Conservation (phyloP, 1,140 invertebrate species). For the Linepithema humile region DNA sequence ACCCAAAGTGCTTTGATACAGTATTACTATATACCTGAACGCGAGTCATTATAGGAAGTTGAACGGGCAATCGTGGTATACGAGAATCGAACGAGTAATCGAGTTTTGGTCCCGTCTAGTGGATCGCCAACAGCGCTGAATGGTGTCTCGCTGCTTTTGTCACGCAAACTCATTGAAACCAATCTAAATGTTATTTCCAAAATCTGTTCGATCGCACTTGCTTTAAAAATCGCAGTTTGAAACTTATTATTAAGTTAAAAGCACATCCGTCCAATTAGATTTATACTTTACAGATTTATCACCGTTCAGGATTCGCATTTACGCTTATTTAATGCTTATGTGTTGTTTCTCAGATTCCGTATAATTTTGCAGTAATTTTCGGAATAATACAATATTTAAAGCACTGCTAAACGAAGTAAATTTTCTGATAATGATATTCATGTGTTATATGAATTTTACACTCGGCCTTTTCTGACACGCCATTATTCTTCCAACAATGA, state of each 20-base stretch:
- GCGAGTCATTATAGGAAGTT: neutral
- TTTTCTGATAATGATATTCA: neutral
- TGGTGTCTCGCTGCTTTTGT: neutral
- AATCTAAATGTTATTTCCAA: neutral
- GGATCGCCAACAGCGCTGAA: constrained; percentile 35
- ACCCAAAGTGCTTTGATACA: neutral
- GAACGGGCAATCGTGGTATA: neutral
- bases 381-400: no score
- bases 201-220: neutral
- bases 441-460: constrained; percentile 27
- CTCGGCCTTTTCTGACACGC: neutral
- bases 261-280: no score
- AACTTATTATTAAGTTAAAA: no score
- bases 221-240: neutral
- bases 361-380: neutral
- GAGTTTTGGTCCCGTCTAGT: constrained; percentile 54
- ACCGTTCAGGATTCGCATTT: no score
- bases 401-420: no score
- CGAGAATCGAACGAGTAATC: constrained; percentile 49
- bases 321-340: no score
- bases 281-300: no score
- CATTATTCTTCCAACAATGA: neutral
- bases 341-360: neutral
- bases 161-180: neutral
- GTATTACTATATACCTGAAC: neutral